phyloP scores from a whole-genome alignment of 2,797 vertebrate genomes.

The Echeneis naucrates region DNA sequence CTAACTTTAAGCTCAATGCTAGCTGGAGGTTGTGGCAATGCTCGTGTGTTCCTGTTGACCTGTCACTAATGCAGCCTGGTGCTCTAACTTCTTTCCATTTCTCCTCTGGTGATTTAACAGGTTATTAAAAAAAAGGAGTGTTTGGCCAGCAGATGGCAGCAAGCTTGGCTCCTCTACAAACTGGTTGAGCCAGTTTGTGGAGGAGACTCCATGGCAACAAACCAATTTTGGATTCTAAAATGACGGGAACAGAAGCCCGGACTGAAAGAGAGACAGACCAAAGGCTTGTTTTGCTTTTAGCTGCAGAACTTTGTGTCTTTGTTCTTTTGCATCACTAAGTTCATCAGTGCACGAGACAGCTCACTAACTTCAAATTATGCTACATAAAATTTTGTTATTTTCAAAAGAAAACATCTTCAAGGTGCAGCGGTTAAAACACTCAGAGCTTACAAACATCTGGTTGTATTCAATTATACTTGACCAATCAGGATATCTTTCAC shows the following conservation, averaged over 20 bases:
- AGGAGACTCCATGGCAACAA: no score
- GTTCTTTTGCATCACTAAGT: no score
- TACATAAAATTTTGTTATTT: no score
- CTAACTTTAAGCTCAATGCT: not conserved
- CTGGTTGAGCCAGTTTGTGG: not conserved
- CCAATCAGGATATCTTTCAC: no score
- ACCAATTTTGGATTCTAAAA: not conserved
- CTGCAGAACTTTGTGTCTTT: no score
- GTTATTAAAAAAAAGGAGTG: not conserved
- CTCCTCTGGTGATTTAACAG: not conserved
- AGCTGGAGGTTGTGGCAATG: not conserved
- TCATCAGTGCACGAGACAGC: not conserved
- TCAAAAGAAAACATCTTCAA: no score
- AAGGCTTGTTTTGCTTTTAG: not conserved
- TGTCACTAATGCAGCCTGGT: not conserved
- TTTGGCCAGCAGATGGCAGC: slow-evolving; percentile 49
- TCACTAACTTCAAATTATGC: not conserved
- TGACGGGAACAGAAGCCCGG: not conserved
- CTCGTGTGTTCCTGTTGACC: not conserved
- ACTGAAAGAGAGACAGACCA: not conserved
- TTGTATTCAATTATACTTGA: no score
- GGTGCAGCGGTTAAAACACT: no score
- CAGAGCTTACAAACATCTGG: not conserved
- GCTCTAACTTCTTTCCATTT: not conserved
- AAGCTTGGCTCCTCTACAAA: not conserved